A percentile compares a stretch with the other conserved stretches of the same genome.
Conservation (phyloP, 2,888 invertebrate genomes). For the Polietes domitor region DNA sequence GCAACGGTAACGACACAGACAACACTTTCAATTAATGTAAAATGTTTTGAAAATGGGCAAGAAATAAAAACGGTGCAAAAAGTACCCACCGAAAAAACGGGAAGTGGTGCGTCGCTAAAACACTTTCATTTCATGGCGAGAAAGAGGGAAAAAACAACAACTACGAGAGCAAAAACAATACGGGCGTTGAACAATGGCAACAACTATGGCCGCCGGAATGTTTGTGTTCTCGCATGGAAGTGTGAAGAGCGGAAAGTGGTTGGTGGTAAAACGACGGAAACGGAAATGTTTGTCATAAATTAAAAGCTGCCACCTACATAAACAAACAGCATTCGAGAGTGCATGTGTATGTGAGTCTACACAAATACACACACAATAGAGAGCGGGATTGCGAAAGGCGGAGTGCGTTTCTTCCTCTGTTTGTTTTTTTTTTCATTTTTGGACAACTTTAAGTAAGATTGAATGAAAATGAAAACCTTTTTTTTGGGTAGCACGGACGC, state of each 20-base stretch:
- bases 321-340: background rate
- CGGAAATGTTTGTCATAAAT: slow-evolving; percentile 61
- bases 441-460: background rate
- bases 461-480: background rate
- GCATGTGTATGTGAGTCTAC: background rate
- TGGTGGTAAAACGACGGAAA: slow-evolving; percentile 52
- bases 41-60: slow-evolving; percentile 6
- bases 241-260: slow-evolving; percentile 2
- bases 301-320: slow-evolving; percentile 45
- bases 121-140: slow-evolving; percentile 24
- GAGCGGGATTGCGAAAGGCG: background rate
- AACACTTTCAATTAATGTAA: slow-evolving; percentile 54
- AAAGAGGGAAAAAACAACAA: slow-evolving; percentile 10
- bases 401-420: background rate
- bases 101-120: slow-evolving; percentile 35
- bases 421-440: background rate
- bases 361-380: background rate
- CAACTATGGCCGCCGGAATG: background rate
- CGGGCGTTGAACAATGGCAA: slow-evolving; percentile 4
- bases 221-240: slow-evolving; percentile 19
- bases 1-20: background rate
- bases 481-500: background rate
- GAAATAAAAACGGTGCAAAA: background rate
- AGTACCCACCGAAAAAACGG: background rate
- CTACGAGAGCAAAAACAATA: slow-evolving; percentile 17